A percentile compares a stretch with the other conserved stretches of the same genome.
phyloP scores from a whole-genome alignment of 2,113 vertebrate species.

The Triplophysa tibetana region DNA sequence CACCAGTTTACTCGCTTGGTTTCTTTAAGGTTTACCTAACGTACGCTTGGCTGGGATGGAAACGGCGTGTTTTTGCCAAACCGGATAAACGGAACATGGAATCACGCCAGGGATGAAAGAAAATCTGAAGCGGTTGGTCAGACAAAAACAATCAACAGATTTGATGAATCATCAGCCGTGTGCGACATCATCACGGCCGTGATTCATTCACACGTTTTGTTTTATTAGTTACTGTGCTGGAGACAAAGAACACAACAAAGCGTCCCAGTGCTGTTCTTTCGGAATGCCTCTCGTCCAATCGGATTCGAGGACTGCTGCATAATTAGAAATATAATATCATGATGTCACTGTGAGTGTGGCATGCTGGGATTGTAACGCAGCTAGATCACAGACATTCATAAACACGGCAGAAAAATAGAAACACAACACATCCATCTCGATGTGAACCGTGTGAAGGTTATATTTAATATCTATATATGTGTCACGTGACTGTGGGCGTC shows the following conservation, averaged over 20 bases:
- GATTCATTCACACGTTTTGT: not conserved
- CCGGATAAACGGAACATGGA: not conserved
- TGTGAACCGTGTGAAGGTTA: not conserved
- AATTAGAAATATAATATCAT: no score
- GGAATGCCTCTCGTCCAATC: no score
- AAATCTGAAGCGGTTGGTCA: slow-evolving; percentile 7
- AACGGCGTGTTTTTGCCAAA: not conserved
- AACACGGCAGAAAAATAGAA: no score
- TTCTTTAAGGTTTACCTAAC: slow-evolving; percentile 1
- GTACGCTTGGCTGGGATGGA: not conserved
- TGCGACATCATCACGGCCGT: not conserved
- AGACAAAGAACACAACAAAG: no score
- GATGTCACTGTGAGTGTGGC: no score
- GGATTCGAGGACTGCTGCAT: no score
- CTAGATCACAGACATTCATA: no score
- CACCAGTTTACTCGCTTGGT: not conserved
- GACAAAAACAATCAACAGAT: not conserved
- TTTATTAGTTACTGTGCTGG: no score
- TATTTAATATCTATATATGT: not conserved
- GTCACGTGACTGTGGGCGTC: not conserved
- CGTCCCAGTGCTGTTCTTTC: no score
- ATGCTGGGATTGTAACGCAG: no score
- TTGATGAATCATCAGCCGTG: not conserved
- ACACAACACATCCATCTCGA: no score
- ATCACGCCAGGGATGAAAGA: not conserved